Evolutionary conservation across 2,888 invertebrate genomes (phyloP).

Genomic region (Artemia sinica): DNA sequence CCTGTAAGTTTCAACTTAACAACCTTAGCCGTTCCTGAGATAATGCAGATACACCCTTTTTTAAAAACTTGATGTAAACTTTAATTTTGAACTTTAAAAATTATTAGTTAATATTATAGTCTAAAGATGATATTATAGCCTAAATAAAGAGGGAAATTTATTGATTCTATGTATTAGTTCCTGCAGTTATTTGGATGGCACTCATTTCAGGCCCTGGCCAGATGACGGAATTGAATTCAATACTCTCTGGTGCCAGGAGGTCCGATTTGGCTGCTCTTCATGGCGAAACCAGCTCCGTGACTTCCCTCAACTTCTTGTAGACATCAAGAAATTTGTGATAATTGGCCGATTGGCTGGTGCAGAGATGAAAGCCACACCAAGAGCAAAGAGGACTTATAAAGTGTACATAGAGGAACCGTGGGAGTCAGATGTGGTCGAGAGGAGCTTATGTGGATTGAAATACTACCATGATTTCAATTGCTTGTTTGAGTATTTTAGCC

Average conservation of each 20-base stretch:
- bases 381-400: slow-evolving; percentile 33
- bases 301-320: slow-evolving; percentile 81
- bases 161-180: neutral
- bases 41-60: too few species aligned
- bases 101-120: slow-evolving; percentile 19
- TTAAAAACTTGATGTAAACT: too few species aligned
- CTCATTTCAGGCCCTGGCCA: slow-evolving; percentile 56
- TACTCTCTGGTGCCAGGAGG: slow-evolving; percentile 79
- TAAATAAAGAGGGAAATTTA: neutral
- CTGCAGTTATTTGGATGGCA: neutral
- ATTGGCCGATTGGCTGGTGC: slow-evolving; percentile 82
- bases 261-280: slow-evolving; percentile 59
- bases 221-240: slow-evolving; percentile 64
- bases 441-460: slow-evolving; percentile 76
- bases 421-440: slow-evolving; percentile 58
- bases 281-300: slow-evolving; percentile 81
- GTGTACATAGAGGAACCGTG: slow-evolving; percentile 72
- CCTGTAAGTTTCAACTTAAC: too few species aligned
- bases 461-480: slow-evolving; percentile 95
- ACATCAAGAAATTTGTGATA: slow-evolving; percentile 60
- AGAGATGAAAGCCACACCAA: slow-evolving; percentile 57
- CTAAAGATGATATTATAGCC: too few species aligned
- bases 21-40: too few species aligned
- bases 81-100: slow-evolving; percentile 21
- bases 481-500: slow-evolving; percentile 69